Conservation (phyloP, 2,113 vertebrate species). For the Salvelinus alpinus region DNA sequence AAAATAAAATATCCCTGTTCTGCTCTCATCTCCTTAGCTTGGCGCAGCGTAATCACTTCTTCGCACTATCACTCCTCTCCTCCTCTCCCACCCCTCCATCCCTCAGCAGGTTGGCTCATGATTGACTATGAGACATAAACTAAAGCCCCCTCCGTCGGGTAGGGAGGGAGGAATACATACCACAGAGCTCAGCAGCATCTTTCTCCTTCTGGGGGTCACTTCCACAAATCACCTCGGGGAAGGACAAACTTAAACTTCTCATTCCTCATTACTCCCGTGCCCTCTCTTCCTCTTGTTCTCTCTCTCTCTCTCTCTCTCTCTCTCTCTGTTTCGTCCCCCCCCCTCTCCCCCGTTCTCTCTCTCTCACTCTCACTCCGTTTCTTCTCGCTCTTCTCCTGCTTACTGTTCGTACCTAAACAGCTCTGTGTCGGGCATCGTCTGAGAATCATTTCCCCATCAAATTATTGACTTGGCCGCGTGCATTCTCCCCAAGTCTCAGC, state of each 20-base stretch:
- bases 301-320: constrained; percentile 16
- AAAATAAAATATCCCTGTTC: constrained; percentile 73
- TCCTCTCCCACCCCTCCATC: constrained; percentile 24
- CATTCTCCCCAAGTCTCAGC: constrained; percentile 41
- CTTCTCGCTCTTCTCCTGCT: constrained; percentile 17
- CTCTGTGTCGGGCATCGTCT: constrained; percentile 4
- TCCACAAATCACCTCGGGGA: constrained; percentile 48
- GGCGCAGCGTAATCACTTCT: constrained; percentile 59
- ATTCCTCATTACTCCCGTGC: constrained; percentile 37
- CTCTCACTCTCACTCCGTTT: background rate
- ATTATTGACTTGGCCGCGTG: constrained; percentile 44
- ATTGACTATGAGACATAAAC: constrained; percentile 31
- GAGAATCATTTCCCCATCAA: constrained; percentile 51
- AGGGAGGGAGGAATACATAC: constrained; percentile 2
- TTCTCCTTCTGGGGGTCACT: constrained; percentile 44
- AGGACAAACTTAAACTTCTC: constrained; percentile 48
- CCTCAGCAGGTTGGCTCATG: constrained; percentile 11
- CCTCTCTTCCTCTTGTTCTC: background rate
- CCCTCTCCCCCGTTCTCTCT: background rate
- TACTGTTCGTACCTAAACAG: constrained; percentile 42
- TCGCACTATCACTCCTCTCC: constrained; percentile 41
- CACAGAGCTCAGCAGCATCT: background rate
- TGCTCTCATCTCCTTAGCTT: constrained; percentile 63
- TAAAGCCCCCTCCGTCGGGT: background rate
- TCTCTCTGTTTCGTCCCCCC: background rate